These are phyloP conservation scores for Acutogordius australiensis DNA, from an alignment of 2,888 invertebrate genomes.

Conservation along the genomic window DNA sequence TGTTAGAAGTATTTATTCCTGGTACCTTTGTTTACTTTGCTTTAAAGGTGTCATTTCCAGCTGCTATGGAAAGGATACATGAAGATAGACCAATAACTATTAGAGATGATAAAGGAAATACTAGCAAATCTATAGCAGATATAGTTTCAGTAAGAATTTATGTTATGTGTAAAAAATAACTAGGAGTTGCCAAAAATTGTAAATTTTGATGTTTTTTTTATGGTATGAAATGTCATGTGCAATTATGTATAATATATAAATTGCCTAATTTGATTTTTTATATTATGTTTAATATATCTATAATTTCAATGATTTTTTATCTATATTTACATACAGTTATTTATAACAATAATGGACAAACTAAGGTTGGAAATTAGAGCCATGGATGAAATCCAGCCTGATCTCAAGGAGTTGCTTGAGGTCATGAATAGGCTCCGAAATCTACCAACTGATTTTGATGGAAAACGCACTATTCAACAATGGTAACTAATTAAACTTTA, in stretches of 20 bases:
- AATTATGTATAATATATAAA: too few relatives aligned
- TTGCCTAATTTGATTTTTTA: too few relatives aligned
- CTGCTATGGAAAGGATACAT: slow-evolving; percentile 75
- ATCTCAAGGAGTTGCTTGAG: slow-evolving; percentile 61
- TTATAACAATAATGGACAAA: slow-evolving; percentile 94
- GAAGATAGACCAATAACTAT: slow-evolving; percentile 82
- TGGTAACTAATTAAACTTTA: slow-evolving; percentile 3
- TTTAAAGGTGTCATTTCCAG: too few relatives aligned
- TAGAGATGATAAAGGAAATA: slow-evolving; percentile 85
- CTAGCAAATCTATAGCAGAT: slow-evolving; percentile 90
- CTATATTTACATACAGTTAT: too few relatives aligned
- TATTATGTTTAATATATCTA: too few relatives aligned
- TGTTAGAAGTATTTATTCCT: too few relatives aligned
- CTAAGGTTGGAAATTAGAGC: slow-evolving; percentile 69
- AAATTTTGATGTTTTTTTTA: too few relatives aligned
- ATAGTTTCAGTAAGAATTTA: slow-evolving; percentile 56
- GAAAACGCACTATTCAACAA: slow-evolving; percentile 30
- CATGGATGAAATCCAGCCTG: slow-evolving; percentile 86
- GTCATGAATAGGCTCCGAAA: slow-evolving; percentile 59
- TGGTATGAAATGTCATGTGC: too few relatives aligned
- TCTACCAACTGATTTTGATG: slow-evolving; percentile 69
- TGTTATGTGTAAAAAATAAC: too few relatives aligned
- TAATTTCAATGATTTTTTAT: neutral
- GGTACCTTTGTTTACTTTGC: too few relatives aligned
- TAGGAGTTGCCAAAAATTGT: too few relatives aligned